phyloP scores from a whole-genome alignment of 2,113 vertebrate species.

The Scalopus aquaticus region DNA sequence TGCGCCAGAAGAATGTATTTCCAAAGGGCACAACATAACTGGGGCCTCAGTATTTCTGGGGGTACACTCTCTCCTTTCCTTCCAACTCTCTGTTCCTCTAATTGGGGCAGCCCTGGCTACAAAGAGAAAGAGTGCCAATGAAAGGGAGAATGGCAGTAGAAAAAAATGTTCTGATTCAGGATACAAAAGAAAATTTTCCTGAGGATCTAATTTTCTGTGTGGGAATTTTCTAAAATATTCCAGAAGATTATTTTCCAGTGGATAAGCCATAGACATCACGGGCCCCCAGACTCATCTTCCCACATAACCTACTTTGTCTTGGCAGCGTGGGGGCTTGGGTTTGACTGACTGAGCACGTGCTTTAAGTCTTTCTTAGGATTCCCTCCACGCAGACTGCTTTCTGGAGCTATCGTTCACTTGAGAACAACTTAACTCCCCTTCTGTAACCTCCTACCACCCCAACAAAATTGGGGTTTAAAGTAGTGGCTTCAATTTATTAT shows the following conservation, averaged over 20 bases:
- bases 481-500: not conserved
- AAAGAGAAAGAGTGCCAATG: not conserved
- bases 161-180: not conserved
- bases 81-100: not conserved
- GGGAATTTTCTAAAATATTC: not conserved
- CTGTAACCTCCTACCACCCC: not conserved
- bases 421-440: not conserved
- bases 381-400: not conserved
- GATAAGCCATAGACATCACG: not conserved
- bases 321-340: too few relatives aligned
- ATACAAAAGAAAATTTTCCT: constrained; percentile 17
- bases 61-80: not conserved
- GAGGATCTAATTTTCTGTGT: not conserved
- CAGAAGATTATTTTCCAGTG: not conserved
- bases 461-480: not conserved
- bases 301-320: not conserved
- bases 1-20: constrained; percentile 41
- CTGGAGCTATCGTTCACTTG: not conserved
- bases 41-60: not conserved
- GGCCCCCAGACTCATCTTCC: not conserved
- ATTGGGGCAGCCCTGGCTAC: not conserved
- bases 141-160: not conserved
- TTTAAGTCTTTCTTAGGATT: not conserved
- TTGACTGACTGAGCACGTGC: not conserved
- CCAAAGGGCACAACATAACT: not conserved